Conservation (phyloP, 2,888 invertebrate genomes). For the Poecilus cupreus region DNA sequence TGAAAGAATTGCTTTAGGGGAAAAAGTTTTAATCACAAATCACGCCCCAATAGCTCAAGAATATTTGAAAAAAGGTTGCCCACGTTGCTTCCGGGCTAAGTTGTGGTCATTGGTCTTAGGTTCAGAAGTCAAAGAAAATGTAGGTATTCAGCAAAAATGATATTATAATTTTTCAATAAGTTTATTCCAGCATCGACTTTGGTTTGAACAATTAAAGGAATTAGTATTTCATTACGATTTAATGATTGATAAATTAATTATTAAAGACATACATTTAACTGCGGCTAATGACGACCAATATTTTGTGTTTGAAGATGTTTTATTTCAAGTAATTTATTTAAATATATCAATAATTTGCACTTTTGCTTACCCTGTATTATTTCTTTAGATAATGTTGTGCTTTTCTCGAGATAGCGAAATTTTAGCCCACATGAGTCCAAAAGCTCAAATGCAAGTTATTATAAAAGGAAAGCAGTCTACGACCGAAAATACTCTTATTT, state of each 20-base stretch:
- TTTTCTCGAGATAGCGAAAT: constrained; percentile 93
- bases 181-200: constrained; percentile 78
- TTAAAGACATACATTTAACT: constrained; percentile 96
- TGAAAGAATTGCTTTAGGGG: constrained; percentile 84
- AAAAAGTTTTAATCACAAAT: constrained; percentile 84
- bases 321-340: constrained; percentile 96
- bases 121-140: constrained; percentile 82
- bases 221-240: constrained; percentile 91
- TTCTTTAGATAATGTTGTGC: constrained; percentile 84
- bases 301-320: constrained; percentile 96
- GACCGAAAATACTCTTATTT: constrained; percentile 83
- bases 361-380: no score
- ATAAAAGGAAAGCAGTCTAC: constrained; percentile 83
- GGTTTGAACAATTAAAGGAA: constrained; percentile 88
- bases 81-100: constrained; percentile 84
- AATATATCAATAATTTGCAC: no score
- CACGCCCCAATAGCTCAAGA: constrained; percentile 94
- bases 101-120: constrained; percentile 93
- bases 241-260: constrained; percentile 94
- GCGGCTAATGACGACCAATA: constrained; percentile 98
- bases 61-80: constrained; percentile 90
- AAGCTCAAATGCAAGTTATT: constrained; percentile 80
- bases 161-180: background rate
- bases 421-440: constrained; percentile 80
- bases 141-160: constrained; percentile 69